Conservation (phyloP, 2,113 vertebrate genomes). For the Indicator maculatus region DNA sequence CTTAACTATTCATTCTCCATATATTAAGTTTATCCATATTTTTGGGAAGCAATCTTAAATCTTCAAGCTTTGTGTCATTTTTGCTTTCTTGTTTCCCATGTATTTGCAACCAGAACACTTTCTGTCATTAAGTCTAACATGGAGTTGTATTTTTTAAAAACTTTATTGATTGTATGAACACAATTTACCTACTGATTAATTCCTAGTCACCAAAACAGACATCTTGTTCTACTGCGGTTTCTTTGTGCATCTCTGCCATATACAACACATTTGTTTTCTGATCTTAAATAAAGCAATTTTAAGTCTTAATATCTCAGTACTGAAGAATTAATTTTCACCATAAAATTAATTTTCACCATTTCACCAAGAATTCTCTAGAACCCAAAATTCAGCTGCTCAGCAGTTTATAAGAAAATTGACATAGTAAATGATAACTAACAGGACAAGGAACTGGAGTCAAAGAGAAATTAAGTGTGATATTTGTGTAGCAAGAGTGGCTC, state of each 20-base stretch:
- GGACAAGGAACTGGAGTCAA: background rate
- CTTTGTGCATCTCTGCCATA: background rate
- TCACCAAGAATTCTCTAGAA: background rate
- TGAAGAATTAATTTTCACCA: background rate
- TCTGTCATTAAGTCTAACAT: background rate
- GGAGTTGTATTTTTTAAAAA: background rate
- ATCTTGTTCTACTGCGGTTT: background rate
- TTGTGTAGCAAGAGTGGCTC: background rate
- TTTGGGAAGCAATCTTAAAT: background rate
- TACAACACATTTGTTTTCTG: background rate
- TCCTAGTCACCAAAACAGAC: background rate
- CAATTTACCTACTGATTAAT: background rate
- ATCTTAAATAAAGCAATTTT: background rate
- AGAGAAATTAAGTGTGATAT: background rate
- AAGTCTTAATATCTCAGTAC: background rate
- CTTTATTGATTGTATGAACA: background rate
- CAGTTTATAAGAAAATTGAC: background rate
- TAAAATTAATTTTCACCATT: background rate
- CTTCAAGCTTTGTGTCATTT: background rate
- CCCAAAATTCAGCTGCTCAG: background rate
- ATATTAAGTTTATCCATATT: background rate
- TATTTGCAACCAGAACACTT: background rate
- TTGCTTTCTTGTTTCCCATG: background rate
- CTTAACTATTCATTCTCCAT: background rate
- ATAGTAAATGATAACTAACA: background rate